Percentiles rank a stretch among this genome's conserved stretches.
These are phyloP conservation scores for Phoenicopterus ruber DNA, from an alignment of 2,113 vertebrate species.

Conservation along the genomic window DNA sequence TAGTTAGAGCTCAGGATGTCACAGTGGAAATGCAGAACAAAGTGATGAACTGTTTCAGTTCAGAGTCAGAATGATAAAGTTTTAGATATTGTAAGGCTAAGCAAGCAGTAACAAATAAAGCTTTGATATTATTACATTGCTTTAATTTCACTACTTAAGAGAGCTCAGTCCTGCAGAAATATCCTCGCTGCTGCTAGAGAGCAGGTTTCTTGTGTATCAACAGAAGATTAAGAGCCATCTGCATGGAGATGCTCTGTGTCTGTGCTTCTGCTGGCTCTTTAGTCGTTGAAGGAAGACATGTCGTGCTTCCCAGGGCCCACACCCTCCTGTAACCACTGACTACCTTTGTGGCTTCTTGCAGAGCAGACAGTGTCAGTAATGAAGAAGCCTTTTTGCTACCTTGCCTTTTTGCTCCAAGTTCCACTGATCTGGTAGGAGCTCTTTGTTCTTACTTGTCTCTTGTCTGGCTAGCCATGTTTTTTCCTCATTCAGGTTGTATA, in stretches of 20 bases:
- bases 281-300: neutral
- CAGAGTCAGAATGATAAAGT: neutral
- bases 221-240: neutral
- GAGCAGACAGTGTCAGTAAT: neutral
- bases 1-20: neutral
- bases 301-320: neutral
- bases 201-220: neutral
- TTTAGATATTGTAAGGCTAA: neutral
- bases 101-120: neutral
- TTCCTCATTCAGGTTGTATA: neutral
- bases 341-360: neutral
- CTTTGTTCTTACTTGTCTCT: neutral
- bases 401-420: neutral
- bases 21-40: neutral
- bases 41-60: neutral
- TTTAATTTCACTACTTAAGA: neutral
- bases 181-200: neutral
- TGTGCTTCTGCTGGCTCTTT: neutral
- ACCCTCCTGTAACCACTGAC: neutral
- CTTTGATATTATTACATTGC: neutral
- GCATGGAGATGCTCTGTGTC: neutral
- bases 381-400: neutral
- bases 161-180: neutral
- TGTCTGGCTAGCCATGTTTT: neutral
- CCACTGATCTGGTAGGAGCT: neutral